phyloP scores from a whole-genome alignment of 2,113 vertebrate genomes.

The Sciurus niger region DNA sequence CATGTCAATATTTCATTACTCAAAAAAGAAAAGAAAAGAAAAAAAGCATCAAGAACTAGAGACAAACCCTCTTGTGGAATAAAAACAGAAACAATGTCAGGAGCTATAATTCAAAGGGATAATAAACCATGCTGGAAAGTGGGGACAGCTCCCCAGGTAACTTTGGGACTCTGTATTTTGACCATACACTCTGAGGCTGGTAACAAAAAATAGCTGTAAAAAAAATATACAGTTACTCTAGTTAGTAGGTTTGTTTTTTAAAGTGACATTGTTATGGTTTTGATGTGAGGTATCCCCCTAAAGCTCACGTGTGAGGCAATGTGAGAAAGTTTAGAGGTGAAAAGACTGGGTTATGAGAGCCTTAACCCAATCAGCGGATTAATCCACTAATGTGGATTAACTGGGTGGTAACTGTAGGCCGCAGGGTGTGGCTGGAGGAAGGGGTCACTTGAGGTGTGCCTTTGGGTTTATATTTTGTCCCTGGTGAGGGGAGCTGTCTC shows the following conservation, averaged over 20 bases:
- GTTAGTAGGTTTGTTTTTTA: background rate
- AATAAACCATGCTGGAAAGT: background rate
- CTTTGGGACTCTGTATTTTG: background rate
- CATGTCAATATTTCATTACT: background rate
- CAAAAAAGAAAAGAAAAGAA: background rate
- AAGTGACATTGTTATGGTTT: background rate
- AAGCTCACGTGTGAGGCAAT: too few species aligned
- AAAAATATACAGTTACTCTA: background rate
- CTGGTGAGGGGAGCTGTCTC: too few species aligned
- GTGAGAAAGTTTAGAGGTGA: too few species aligned
- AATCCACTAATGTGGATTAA: too few species aligned
- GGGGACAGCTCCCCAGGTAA: background rate
- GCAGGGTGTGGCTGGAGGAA: too few species aligned
- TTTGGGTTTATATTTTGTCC: too few species aligned
- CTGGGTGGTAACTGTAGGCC: too few species aligned
- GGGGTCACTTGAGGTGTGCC: too few species aligned
- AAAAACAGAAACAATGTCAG: background rate
- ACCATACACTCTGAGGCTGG: background rate
- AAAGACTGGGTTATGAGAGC: too few species aligned
- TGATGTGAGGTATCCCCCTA: too few species aligned
- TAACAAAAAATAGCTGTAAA: background rate
- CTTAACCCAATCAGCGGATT: too few species aligned
- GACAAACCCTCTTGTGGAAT: background rate
- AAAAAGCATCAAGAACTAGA: background rate
- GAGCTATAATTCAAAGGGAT: background rate